These are phyloP conservation scores for Stomorhina lunata DNA, from an alignment of 2,888 invertebrate genomes.

Conservation along the genomic window DNA sequence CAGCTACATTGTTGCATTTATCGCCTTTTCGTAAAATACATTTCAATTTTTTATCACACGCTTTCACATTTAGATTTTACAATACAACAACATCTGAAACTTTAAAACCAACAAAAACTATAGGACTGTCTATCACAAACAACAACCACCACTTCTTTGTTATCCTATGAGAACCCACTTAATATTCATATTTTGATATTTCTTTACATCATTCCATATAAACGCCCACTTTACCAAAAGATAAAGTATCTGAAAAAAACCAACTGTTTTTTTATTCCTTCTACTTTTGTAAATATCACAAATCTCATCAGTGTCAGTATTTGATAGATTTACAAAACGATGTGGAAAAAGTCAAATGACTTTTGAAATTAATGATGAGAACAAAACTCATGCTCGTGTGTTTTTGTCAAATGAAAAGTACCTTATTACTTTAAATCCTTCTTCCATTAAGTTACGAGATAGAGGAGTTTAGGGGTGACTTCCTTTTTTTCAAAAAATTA, in stretches of 20 bases:
- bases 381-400: neutral
- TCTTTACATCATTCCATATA: neutral
- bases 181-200: constrained; percentile 31
- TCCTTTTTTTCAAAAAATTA: constrained; percentile 37
- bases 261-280: neutral
- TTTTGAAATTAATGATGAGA: constrained; percentile 65
- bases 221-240: constrained; percentile 43
- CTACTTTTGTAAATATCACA: neutral
- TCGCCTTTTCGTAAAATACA: too few relatives aligned
- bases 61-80: neutral
- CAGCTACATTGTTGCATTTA: too few relatives aligned
- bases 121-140: neutral
- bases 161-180: neutral
- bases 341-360: constrained; percentile 63
- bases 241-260: neutral
- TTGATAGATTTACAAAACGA: constrained; percentile 60
- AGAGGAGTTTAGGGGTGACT: constrained; percentile 54
- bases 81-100: neutral
- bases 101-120: neutral
- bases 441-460: neutral
- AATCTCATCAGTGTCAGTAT: constrained; percentile 31
- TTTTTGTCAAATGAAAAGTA: constrained; percentile 36
- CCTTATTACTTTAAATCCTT: constrained; percentile 49
- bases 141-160: constrained; percentile 16
- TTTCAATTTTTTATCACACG: neutral